Evolutionary conservation across 2,888 invertebrate species (phyloP).

Genomic region (Tinea pellionella): DNA sequence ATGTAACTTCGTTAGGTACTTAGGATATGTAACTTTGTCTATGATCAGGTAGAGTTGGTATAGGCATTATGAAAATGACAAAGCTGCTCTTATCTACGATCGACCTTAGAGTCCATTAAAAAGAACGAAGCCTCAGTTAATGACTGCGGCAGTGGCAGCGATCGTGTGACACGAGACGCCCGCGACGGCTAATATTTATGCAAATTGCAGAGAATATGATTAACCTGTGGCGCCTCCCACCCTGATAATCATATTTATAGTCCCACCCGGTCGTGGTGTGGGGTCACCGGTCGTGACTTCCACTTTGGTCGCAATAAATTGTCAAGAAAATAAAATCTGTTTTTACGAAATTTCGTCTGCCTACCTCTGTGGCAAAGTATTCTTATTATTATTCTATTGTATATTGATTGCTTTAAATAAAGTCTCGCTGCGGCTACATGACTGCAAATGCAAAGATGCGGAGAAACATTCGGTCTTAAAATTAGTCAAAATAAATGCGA

Average conservation of each 20-base stretch:
- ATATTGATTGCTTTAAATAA: too few species aligned
- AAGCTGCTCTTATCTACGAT: constrained; percentile 57
- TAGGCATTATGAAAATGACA: constrained; percentile 49
- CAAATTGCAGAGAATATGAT: constrained; percentile 69
- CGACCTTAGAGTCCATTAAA: constrained; percentile 46
- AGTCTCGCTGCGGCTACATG: too few species aligned
- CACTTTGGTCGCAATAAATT: neutral
- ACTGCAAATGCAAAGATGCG: too few species aligned
- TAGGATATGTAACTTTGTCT: too few species aligned
- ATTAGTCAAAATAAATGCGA: too few species aligned
- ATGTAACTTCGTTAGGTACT: too few species aligned
- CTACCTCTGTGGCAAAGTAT: too few species aligned
- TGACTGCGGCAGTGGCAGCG: constrained; percentile 27
- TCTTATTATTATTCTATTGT: too few species aligned
- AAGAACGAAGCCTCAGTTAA: constrained; percentile 22
- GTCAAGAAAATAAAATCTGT: too few species aligned
- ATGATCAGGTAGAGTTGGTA: too few species aligned
- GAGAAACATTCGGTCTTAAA: too few species aligned
- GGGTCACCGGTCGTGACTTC: neutral
- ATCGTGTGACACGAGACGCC: constrained; percentile 12
- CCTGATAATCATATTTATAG: constrained; percentile 68
- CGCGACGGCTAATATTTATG: constrained; percentile 55
- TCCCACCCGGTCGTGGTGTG: constrained; percentile 4
- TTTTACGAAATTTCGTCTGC: too few species aligned
- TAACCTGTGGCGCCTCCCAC: constrained; percentile 65